Percentiles rank a stretch among this genome's conserved stretches.
Evolutionary conservation across 2,888 invertebrate genomes (phyloP).

Genomic region (Sipunculus nudus): DNA sequence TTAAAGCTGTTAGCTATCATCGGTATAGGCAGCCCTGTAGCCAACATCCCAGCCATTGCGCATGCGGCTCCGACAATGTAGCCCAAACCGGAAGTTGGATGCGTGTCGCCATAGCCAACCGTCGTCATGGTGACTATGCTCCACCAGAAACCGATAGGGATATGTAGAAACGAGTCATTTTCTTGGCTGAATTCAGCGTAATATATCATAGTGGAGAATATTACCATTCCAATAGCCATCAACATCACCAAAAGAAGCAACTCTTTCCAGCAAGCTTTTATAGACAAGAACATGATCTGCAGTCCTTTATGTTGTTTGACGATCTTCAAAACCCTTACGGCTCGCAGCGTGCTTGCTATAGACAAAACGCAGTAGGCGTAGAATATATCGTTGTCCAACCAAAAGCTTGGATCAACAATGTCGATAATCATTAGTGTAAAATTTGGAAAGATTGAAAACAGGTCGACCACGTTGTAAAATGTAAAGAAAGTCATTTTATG

Average conservation of each 20-base stretch:
- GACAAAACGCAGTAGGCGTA: constrained; percentile 15
- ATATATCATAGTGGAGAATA: constrained; percentile 33
- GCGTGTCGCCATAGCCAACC: constrained; percentile 51
- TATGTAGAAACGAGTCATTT: constrained; percentile 34
- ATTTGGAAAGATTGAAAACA: constrained; percentile 19
- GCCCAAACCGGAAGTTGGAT: constrained; percentile 42
- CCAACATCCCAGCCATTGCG: constrained; percentile 48
- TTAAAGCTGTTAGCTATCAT: constrained; percentile 52
- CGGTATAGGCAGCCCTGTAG: constrained; percentile 50
- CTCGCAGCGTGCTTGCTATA: constrained; percentile 19
- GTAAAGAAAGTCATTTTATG: background rate
- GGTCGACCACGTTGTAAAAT: constrained; percentile 25
- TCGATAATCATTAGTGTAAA: background rate
- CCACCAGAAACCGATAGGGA: constrained; percentile 48
- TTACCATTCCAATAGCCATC: constrained; percentile 26
- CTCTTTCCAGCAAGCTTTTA: constrained; percentile 24
- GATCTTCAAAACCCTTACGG: constrained; percentile 29
- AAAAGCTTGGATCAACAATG: background rate
- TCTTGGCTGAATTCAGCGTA: constrained; percentile 20
- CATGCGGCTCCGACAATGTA: constrained; percentile 48
- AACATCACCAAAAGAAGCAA: constrained; percentile 30
- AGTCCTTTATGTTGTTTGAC: constrained; percentile 26
- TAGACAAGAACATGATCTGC: constrained; percentile 26
- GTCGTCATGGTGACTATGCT: constrained; percentile 50
- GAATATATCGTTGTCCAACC: constrained; percentile 4